Percentiles rank a stretch among this genome's conserved stretches.
Evolutionary conservation across 2,888 invertebrate species (phyloP).

Genomic region (Arrhopalites spinosus): DNA sequence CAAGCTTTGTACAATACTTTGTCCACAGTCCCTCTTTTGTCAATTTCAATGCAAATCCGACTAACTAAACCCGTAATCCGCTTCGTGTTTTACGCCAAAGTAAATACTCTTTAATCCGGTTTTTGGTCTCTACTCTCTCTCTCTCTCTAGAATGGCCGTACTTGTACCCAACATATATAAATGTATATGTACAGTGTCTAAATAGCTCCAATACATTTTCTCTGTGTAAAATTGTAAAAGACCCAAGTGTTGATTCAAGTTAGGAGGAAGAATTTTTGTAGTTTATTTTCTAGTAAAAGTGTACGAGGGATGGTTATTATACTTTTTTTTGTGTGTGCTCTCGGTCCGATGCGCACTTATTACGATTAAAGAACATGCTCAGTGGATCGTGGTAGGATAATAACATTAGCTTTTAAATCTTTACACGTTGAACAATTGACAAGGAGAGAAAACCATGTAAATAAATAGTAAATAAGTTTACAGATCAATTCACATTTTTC

Average conservation of each 20-base stretch:
- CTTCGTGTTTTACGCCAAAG: conserved; percentile 12
- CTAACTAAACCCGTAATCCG: conserved; percentile 22
- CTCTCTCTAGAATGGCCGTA: too few relatives aligned
- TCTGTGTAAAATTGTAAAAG: too few relatives aligned
- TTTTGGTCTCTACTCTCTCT: neutral
- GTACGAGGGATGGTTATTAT: neutral
- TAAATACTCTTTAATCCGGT: conserved; percentile 13
- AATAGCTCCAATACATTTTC: too few relatives aligned
- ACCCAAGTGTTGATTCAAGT: too few relatives aligned
- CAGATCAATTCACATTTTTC: conserved; percentile 18
- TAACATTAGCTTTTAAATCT: conserved; percentile 2
- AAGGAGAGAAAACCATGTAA: neutral
- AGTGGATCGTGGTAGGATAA: conserved; percentile 17
- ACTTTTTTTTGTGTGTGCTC: neutral
- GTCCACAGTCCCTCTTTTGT: neutral
- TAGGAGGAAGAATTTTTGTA: too few relatives aligned
- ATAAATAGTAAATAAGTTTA: conserved; percentile 27
- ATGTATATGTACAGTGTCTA: too few relatives aligned
- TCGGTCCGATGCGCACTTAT: conserved; percentile 21
- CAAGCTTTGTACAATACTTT: too few relatives aligned
- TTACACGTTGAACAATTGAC: conserved; percentile 14
- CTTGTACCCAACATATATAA: too few relatives aligned
- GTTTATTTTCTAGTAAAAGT: neutral
- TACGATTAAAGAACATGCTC: conserved; percentile 11
- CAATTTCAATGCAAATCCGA: conserved; percentile 21